Evolutionary conservation across 2,888 invertebrate species (phyloP).

Genomic region (Torymus tubicola): DNA sequence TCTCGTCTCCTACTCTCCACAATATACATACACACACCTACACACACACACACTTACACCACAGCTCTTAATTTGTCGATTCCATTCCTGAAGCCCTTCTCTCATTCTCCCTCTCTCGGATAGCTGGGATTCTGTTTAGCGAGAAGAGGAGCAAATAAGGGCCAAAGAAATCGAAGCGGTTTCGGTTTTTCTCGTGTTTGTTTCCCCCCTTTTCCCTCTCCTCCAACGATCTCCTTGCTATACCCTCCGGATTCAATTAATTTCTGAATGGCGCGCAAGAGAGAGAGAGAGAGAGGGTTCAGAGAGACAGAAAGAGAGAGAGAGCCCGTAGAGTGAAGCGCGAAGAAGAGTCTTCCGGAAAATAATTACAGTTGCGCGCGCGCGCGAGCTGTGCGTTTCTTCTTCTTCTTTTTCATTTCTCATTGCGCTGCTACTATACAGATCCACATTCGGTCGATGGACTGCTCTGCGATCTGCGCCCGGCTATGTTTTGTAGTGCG

Average conservation of each 20-base stretch:
- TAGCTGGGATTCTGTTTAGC: conserved; percentile 23
- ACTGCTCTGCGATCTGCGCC: no score
- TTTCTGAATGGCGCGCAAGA: conserved; percentile 44
- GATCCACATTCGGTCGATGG: no score
- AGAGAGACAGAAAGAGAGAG: conserved; percentile 2
- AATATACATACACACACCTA: not conserved
- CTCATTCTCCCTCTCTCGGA: not conserved
- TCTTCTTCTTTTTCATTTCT: no score
- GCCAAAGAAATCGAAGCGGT: conserved; percentile 39
- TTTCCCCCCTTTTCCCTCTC: no score
- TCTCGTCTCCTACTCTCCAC: not conserved
- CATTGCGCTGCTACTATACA: no score
- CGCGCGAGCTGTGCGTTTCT: no score
- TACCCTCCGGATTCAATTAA: conserved; percentile 39
- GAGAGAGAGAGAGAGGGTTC: conserved; percentile 8
- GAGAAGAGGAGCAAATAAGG: conserved; percentile 35
- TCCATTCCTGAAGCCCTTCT: not conserved
- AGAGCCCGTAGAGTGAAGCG: not conserved
- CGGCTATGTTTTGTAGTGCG: no score
- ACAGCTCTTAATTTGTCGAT: conserved; percentile 42
- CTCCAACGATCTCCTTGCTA: no score
- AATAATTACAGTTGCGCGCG: conserved; percentile 42
- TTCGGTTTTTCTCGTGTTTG: conserved; percentile 22
- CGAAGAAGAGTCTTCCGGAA: not conserved
- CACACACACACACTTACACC: not conserved